These are phyloP conservation scores for Pristionchus japonicus DNA, from an alignment of 2,888 invertebrate genomes.

Conservation along the genomic window DNA sequence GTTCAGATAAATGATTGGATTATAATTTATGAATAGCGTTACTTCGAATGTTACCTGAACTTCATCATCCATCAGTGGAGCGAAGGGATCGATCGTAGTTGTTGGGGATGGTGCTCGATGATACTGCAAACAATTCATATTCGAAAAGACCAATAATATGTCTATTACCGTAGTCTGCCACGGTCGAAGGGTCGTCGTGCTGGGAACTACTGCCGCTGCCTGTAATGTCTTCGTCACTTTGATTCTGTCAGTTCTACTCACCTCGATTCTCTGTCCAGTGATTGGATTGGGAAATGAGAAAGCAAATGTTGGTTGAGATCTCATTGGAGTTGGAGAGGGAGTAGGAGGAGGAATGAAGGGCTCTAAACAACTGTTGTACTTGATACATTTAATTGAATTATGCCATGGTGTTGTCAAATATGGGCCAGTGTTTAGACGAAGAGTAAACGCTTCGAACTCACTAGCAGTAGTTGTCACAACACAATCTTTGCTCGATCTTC, in stretches of 20 bases:
- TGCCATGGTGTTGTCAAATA: too few species aligned
- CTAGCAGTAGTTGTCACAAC: not conserved
- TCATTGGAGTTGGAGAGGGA: not conserved
- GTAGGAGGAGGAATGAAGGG: not conserved
- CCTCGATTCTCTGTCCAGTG: conserved; percentile 2
- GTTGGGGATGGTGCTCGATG: not conserved
- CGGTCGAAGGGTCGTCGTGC: not conserved
- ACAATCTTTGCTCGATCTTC: not conserved
- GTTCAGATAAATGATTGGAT: too few species aligned
- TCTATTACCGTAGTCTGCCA: conserved; percentile 11
- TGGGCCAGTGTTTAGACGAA: not conserved
- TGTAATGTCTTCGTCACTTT: not conserved
- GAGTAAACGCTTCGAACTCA: not conserved
- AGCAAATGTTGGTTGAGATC: not conserved
- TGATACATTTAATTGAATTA: not conserved
- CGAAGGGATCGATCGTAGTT: conserved; percentile 27
- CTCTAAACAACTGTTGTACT: not conserved
- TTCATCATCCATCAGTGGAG: conserved; percentile 10
- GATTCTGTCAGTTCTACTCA: not conserved
- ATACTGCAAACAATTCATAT: not conserved
- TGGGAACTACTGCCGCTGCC: conserved; percentile 11
- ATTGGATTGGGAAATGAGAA: conserved; percentile 35
- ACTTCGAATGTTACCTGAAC: too few species aligned
- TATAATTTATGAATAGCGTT: too few species aligned
- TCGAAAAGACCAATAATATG: not conserved